Evolutionary conservation across 2,888 invertebrate species (phyloP), one percentile per base, ranked within the genome.

Genomic region (Argyresthia goedartella): DNA sequence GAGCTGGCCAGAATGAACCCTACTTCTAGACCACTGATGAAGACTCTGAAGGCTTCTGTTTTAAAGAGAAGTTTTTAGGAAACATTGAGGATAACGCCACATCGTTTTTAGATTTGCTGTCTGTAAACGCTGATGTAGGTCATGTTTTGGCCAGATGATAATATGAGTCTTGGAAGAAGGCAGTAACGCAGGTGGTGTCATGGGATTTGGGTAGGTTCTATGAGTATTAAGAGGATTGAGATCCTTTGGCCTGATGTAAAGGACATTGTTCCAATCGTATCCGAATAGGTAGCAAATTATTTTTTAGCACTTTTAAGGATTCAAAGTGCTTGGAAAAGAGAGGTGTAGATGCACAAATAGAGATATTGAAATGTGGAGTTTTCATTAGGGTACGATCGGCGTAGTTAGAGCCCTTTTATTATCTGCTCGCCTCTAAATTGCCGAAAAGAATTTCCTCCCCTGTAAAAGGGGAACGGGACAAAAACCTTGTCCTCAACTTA

Each of bases 401-500:
- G 76, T 84, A 82, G 80, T 87, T 85, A 86, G 82, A 82, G 85
- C 84, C 87, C 81, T 85, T 87, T 87, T 87, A 87, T 87, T 87
- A 87, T 87, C 86, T 81, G 69, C 80, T 79, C 75, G 80, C 73
- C 77, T 85, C 73, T 82, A 82, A 87, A 87, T 87, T 87, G 81
- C 81, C 79, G 70, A 86, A 86, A 81, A 84, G 80, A 81, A 87
- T 81, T 81, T 80, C 74, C 72, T 74, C 70, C 75, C 74, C 69
- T 69, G 66, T 70, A 73, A 79, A 82, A 76, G 76, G 79, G 81
- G 78, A 73, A 73, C 70, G 72, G 79, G 76, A 80, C 76, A 79
- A 80, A 69, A 82, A 81, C 80, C 79, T 74, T 76, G 80, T 75
- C 76, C 73, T 74, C 72, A 68, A 76, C 74, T 76, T 68, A 73